Evolutionary conservation across 2,113 vertebrate species (phyloP).

Genomic region (Hemiscyllium ocellatum): DNA sequence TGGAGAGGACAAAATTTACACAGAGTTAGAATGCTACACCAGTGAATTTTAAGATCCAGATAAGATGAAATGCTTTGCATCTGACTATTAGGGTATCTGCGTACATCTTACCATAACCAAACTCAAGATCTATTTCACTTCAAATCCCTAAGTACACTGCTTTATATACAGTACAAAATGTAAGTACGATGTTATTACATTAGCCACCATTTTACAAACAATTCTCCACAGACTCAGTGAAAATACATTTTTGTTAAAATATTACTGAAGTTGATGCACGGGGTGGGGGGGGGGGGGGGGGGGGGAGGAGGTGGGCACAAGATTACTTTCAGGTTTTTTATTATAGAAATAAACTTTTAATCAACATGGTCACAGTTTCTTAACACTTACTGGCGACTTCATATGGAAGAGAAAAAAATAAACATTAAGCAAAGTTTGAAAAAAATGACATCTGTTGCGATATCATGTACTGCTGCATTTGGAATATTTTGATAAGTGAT

Average conservation of each 20-base stretch:
- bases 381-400: not conserved
- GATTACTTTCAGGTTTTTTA: not conserved
- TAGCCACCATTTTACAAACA: not conserved
- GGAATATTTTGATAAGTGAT: not conserved
- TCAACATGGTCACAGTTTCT: not conserved
- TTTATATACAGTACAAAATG: not conserved
- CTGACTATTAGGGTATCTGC: not conserved
- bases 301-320: not conserved
- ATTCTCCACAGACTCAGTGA: not conserved
- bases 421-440: not conserved
- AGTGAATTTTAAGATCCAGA: not conserved
- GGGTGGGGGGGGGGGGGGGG: no score
- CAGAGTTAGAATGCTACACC: not conserved
- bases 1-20: not conserved
- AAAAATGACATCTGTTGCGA: not conserved
- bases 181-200: not conserved
- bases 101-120: not conserved
- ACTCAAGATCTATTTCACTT: not conserved
- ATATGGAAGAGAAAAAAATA: not conserved
- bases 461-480: not conserved
- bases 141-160: not conserved
- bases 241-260: not conserved
- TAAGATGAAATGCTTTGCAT: not conserved
- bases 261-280: not conserved
- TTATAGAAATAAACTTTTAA: not conserved